Base-by-base conservation (phyloP, 1,140 invertebrate species). In the Hestina assimilis region DNA sequence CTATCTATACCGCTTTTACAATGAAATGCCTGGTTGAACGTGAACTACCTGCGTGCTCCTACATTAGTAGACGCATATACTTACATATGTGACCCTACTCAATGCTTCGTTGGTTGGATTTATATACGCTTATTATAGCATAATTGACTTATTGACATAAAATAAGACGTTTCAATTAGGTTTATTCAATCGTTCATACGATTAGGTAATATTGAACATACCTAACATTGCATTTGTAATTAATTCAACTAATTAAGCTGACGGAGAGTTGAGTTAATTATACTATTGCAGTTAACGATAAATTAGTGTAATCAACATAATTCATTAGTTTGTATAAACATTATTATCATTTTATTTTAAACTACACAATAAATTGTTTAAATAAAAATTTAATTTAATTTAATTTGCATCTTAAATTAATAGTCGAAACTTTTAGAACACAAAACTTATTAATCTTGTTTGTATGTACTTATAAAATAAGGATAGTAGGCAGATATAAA, bases 1-100 rank as follows among this genome's bases (percentile, higher is more conserved):
- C 72, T 80, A 80, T 84, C 76, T 79, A 78, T 83, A 80, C 68
- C 66, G 72, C 63, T 76, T 75, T 79, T 66, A 81, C 80, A 86
- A 75, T 86, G 75, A 75, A 76, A 79, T 72, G 72, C 51, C 77
- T 83, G 67, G 71, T 68, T 77, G 76, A 75, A 72, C 75, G 72
- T 66, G 73, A 77, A 82, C 75, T 83, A 76, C 66, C 68, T 75
- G 66, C 69, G 69, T 77, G 67, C 72, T 76, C 40, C 50, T 48
- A 79, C 66, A 73, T 83, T 77, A 76, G 66, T 59, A 47, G 59
- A 76, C 70, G 70, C 63, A 69, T 74, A 67, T 69, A 69, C 54
- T 51, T 48, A n/a, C n/a, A n/a, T n/a, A 33, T 35, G 26, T 55
- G 45, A 11, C 15, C 6, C 8, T 20, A 17, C 3, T 24, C 28